Base-by-base conservation (phyloP, 2,888 invertebrate species). In the Zaprionus lineosus region DNA sequence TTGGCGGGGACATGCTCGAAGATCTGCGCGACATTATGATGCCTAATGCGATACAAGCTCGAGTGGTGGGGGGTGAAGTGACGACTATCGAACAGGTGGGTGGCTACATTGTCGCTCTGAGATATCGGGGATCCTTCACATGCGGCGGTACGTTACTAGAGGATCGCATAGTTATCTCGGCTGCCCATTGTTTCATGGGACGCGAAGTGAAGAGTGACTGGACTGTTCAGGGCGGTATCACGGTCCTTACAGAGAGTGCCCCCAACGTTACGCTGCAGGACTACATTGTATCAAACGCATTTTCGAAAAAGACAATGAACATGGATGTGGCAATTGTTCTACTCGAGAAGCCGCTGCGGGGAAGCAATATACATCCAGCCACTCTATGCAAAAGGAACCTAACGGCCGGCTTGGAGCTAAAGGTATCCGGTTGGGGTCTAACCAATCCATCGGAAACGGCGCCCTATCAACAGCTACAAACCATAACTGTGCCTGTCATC, bases 341-440 rank as follows among this genome's bases (percentile, higher is more conserved):
- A 3, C 16, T 85, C 5, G 1, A 0, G 1, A 12, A 2, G 0
- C 62, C 84, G 0, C 3, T 81, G 3, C 16, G 0, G 0, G 86
- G 64, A 0, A 0, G 1, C 0, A 5, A 41, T 2, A 66, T 78
- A n/a, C 15, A n/a, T 0, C 4, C n/a, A 0, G 41, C 66, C 0
- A 0, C 0, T 0, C 3, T 81, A 1, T 81, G 81, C 29, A 0
- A 1, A 0, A 4, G 2, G 0, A 3, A 0, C 0, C 52, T 83
- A 0, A 1, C 0, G 0, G 9, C 29, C 0, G 63, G 58, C 2
- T 1, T 44, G 0, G 0, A 6, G 0, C 47, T 81, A 0, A 52
- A 40, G 1, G 61, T 81, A 4, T 51, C 62, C n/a, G 81, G 81
- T 2, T 85, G 81, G 81, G 81, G 86, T 0, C 16, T 85, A 1